phyloP scores from a whole-genome alignment of 2,113 vertebrate genomes.

The Ceyx margarethae region DNA sequence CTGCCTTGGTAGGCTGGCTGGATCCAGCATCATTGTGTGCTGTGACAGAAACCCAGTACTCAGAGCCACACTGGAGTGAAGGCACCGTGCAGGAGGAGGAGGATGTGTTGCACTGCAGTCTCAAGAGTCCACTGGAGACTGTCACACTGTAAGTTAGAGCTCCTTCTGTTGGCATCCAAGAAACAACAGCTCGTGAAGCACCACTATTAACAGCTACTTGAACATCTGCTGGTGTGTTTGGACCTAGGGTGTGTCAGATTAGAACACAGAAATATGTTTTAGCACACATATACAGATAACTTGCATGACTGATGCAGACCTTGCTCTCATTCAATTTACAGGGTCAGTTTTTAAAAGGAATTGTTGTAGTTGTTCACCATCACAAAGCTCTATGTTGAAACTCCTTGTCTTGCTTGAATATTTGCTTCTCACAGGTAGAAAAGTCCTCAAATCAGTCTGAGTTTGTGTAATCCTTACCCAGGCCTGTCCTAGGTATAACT shows the following conservation, averaged over 20 bases:
- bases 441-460: not conserved
- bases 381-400: not conserved
- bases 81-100: constrained; percentile 74
- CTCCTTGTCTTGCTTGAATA: not conserved
- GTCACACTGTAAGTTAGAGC: constrained; percentile 72
- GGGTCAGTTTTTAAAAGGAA: not conserved
- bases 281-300: not conserved
- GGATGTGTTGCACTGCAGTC: constrained; percentile 72
- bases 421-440: not conserved
- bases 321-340: not conserved
- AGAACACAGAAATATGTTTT: constrained; percentile 6
- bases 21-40: constrained; percentile 84
- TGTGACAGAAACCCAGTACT: constrained; percentile 75
- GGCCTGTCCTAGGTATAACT: not conserved
- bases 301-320: not conserved
- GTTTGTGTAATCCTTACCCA: not conserved
- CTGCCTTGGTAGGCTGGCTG: constrained; percentile 75
- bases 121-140: constrained; percentile 50
- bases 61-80: constrained; percentile 80
- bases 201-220: constrained; percentile 62
- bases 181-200: constrained; percentile 70
- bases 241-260: constrained; percentile 52
- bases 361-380: not conserved
- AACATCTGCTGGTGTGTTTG: constrained; percentile 63
- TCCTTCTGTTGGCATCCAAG: constrained; percentile 76